These are phyloP conservation scores for Paracanthobrama guichenoti DNA, from an alignment of 2,113 vertebrate species.

Conservation along the genomic window DNA sequence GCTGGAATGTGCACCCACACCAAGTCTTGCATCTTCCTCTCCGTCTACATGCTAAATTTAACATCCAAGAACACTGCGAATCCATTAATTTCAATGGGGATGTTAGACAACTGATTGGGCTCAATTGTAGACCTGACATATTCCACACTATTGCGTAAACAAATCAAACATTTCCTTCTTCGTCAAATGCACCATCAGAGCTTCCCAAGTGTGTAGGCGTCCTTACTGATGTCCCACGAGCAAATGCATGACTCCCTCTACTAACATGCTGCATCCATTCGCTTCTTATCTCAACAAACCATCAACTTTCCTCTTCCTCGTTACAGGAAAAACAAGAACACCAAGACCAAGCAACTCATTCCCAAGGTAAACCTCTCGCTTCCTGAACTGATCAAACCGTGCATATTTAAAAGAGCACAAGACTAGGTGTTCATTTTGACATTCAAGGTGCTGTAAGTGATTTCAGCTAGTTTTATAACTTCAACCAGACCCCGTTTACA, in stretches of 20 bases:
- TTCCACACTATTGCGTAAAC: not conserved
- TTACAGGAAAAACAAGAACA: constrained; percentile 87
- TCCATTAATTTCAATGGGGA: not conserved
- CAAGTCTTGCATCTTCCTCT: not conserved
- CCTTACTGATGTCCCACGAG: not conserved
- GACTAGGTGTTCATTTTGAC: not conserved
- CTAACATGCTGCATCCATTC: constrained; percentile 21
- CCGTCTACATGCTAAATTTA: no score
- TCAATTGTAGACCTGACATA: not conserved
- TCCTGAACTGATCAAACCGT: not conserved
- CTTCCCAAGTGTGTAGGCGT: not conserved
- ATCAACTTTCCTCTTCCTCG: constrained; percentile 1
- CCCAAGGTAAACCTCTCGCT: constrained; percentile 84
- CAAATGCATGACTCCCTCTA: constrained; percentile 41
- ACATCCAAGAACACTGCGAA: not conserved
- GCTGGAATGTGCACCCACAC: not conserved
- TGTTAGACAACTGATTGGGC: not conserved
- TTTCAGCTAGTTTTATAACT: not conserved
- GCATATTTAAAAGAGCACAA: not conserved
- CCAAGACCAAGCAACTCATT: constrained; percentile 90
- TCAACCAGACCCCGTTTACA: no score
- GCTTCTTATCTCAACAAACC: not conserved
- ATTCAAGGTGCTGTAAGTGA: not conserved
- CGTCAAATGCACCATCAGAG: not conserved
- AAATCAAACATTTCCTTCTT: not conserved